phyloP scores from a whole-genome alignment of 64 coral and sea anemone genomes.

The Platygyra sinensis region DNA sequence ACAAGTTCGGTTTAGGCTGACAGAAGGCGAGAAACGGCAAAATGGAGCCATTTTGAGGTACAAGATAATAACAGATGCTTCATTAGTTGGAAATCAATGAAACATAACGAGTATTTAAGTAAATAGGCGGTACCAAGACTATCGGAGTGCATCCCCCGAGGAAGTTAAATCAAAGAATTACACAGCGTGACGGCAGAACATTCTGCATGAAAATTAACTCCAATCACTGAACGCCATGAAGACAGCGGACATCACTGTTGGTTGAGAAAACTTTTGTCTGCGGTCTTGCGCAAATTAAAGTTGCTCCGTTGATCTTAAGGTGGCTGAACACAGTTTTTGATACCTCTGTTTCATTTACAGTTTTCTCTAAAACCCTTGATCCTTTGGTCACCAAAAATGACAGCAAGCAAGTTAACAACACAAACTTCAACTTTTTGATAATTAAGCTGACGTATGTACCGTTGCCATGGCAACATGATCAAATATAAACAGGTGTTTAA shows the following conservation, averaged over 20 bases:
- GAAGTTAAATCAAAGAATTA: neutral
- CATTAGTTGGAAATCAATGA: neutral
- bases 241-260: no score
- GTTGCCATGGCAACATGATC: no score
- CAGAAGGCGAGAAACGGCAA: neutral
- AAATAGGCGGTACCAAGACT: neutral
- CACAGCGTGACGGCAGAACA: neutral
- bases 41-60: neutral
- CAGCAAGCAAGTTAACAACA: no score
- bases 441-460: no score
- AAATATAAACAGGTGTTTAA: no score
- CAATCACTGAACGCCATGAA: neutral
- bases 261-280: neutral
- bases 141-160: constrained; percentile 40
- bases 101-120: constrained; percentile 1
- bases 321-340: no score
- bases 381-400: no score
- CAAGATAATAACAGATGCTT: neutral
- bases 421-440: no score
- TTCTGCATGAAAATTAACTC: neutral
- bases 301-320: no score
- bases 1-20: neutral
- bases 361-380: no score
- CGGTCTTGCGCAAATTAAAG: neutral
- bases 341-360: no score